Conservation (phyloP, 2,797 vertebrate species). For the Arctocebus calabarensis region DNA sequence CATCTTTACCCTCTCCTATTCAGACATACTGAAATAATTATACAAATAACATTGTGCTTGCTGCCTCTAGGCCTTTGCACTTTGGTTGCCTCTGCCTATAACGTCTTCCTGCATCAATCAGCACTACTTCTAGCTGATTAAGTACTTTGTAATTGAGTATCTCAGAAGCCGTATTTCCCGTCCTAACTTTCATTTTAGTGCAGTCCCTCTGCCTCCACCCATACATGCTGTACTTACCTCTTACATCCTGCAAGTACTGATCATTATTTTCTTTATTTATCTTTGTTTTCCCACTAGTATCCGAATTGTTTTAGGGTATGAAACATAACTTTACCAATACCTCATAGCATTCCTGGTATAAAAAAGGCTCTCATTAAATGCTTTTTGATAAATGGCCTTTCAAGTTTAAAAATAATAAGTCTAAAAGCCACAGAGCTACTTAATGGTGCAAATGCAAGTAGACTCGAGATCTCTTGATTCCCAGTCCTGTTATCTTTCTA, state of each 20-base stretch:
- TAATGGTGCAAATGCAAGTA: constrained; percentile 1
- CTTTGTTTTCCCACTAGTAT: neutral
- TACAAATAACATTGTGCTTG: neutral
- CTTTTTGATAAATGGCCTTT: neutral
- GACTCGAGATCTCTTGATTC: constrained; percentile 34
- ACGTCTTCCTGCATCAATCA: neutral
- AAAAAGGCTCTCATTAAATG: neutral
- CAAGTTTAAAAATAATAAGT: neutral
- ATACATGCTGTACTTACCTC: neutral
- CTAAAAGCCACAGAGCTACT: constrained; percentile 13
- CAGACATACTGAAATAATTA: neutral
- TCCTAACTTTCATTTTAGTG: neutral
- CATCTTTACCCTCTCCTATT: neutral
- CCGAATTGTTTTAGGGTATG: neutral
- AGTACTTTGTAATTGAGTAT: neutral
- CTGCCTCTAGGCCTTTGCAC: neutral
- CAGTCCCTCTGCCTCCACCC: neutral
- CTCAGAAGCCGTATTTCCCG: neutral
- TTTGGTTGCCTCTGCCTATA: neutral
- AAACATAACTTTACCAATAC: neutral
- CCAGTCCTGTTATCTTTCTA: constrained; percentile 59
- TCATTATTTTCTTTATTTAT: neutral
- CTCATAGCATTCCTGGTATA: neutral
- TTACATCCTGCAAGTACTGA: neutral
- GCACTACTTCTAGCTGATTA: neutral